Percentiles rank a stretch among this genome's conserved stretches.
These are phyloP conservation scores for Euclidia mi DNA, from an alignment of 2,888 invertebrate genomes.

Conservation along the genomic window DNA sequence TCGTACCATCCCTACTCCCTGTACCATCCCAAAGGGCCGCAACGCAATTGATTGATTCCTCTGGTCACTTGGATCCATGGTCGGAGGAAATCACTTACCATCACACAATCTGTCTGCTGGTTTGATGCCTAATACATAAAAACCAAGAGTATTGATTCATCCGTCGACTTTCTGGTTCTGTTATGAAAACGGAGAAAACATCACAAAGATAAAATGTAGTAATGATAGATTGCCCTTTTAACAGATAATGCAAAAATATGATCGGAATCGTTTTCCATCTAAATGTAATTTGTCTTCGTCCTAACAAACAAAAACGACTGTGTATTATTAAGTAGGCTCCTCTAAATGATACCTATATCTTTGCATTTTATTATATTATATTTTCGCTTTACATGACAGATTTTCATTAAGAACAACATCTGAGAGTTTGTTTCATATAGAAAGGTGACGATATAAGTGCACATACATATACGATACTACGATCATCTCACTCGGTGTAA, in stretches of 20 bases:
- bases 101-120: too few relatives aligned
- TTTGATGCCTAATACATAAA: too few relatives aligned
- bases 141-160: too few relatives aligned
- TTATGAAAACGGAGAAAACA: not conserved
- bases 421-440: not conserved
- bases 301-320: conserved; percentile 11
- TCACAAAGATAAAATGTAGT: conserved; percentile 4
- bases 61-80: too few relatives aligned
- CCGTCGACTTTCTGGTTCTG: too few relatives aligned
- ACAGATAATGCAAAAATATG: conserved; percentile 14
- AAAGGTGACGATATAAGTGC: not conserved
- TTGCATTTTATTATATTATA: not conserved
- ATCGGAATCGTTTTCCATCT: conserved; percentile 9
- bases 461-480: too few relatives aligned
- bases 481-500: too few relatives aligned
- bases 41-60: too few relatives aligned
- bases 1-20: too few relatives aligned
- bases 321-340: not conserved
- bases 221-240: conserved; percentile 16
- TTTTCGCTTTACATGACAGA: not conserved
- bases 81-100: too few relatives aligned
- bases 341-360: too few relatives aligned
- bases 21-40: too few relatives aligned
- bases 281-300: conserved; percentile 20
- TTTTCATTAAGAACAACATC: not conserved